Evolutionary conservation across 64 coral and sea anemone species (phyloP), one percentile per base, ranked within the genome.

Genomic region (Stichodactyla mertensii): DNA sequence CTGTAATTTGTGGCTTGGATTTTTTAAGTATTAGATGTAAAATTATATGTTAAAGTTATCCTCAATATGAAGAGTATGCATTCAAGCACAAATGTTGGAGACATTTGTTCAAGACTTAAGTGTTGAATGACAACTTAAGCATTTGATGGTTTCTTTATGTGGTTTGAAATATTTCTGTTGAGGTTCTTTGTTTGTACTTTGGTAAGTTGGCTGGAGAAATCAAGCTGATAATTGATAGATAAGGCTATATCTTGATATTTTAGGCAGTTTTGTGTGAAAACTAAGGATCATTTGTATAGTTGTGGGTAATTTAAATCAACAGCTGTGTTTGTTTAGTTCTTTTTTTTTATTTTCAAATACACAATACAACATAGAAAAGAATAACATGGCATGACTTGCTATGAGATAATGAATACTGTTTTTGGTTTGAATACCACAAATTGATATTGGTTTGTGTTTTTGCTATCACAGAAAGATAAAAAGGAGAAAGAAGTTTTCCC

Each of bases 391-490:
- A 22, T n/a, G 12, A 66, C 1, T 11, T 28, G 22, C 2, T 74
- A 31, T 0, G 22, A 26, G 19, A 31, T 9, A 74, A 74, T 27
- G 69, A 31, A 26, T 26, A 12, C 6, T 3, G 12, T 74, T 70
- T 23, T 71, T 23, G 5, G 20, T 71, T 24, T 26, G 22, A 70
- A 70, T 70, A 20, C 16, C 19, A 8, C 11, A 19, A 74, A 31
- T 74, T n/a, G 27, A 31, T 27, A 9, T 74, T 74, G 24, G 12
- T 6, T 74, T 28, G 7, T 74, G 19, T 66, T 19, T 74, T 74
- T 74, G 22, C 69, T 74, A 10, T 88, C 71, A 60, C 55, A 95
- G 91, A 99, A 99, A 92, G 93, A 94, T 19, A 94, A 99, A 77
- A 94, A 89, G 67, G 93, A 90, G 27, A 94, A 93, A 57, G 93